Evolutionary conservation across 2,797 vertebrate species (phyloP), one percentile per base, ranked within the genome.

Genomic region (Platyrinchus mystaceus): DNA sequence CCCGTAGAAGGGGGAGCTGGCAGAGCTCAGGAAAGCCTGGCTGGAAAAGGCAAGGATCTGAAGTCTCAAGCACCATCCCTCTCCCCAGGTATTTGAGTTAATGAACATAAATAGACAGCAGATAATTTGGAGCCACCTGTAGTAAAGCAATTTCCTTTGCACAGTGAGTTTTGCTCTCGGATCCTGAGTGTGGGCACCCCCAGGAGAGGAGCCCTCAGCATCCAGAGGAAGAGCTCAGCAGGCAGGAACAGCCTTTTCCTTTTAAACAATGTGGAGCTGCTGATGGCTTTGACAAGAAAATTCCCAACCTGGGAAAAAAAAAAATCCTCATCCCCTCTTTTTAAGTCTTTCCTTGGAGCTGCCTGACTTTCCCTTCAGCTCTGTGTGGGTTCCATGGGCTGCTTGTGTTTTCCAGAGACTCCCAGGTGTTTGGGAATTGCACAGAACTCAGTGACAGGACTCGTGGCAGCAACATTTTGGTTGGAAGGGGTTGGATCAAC

Each of bases 61-160:
- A 64, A 41, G 37, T 34, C 56, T 84, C 79, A 59, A 60, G 60
- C 50, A 23, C 5, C 11, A 1, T 27, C 28, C 32, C 55, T 69
- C 70, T 90, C 90, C 87, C 90, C 49, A 64, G 90, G 79, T 84
- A 46, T 53, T 84, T 44, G 47, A 84, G 49, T 89, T 92, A 87
- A 92, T 71, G 90, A 90, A 71, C 69, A 73, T 62, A 90, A 90
- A 90, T 90, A 94, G 90, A 80, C 90, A 67, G 59, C 69, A 63
- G 74, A 18, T 87, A 28, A 87, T 90, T 90, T 84, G 47, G 66
- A 90, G 69, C 47, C 63, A 83, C 87, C 78, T 92, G 64, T 76
- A 90, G 84, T 58, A 94, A 87, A 84, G 79, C 70, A 84, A 94
- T 90, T 90, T 90, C 84, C 87, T 84, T 50, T 53, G 41, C 86